phyloP scores from a whole-genome alignment of 2,888 invertebrate genomes.

The Apoderus coryli region DNA sequence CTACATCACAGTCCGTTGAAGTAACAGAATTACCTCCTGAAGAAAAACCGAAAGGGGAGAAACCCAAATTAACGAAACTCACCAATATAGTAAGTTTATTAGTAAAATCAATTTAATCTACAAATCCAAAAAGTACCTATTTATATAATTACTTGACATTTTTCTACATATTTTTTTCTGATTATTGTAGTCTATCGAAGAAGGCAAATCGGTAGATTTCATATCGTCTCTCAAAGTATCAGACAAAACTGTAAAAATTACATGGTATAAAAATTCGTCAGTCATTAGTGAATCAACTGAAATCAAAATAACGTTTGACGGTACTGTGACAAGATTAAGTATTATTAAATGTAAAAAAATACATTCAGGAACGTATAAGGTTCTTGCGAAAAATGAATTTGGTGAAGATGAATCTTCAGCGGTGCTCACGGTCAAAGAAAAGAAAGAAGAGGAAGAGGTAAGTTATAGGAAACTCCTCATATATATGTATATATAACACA shows the following conservation, averaged over 20 bases:
- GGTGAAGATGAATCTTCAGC: conserved; percentile 83
- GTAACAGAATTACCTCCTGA: conserved; percentile 68
- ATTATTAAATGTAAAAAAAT: conserved; percentile 61
- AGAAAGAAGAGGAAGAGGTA: conserved; percentile 33
- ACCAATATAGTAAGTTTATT: conserved; percentile 51
- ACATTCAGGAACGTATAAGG: conserved; percentile 67
- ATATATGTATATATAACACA: conserved; percentile 4
- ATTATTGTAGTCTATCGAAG: conserved; percentile 42
- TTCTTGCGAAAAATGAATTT: conserved; percentile 78
- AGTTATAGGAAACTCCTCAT: conserved; percentile 18
- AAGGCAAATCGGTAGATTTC: conserved; percentile 67
- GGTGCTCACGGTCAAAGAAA: conserved; percentile 58
- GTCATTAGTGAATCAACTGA: conserved; percentile 65
- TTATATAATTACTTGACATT: no score
- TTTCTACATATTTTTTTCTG: no score
- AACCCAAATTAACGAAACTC: conserved; percentile 66
- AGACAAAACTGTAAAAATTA: conserved; percentile 67
- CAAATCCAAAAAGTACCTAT: no score
- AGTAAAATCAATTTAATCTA: conserved; percentile 3
- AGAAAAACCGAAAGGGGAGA: conserved; percentile 60
- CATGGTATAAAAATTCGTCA: conserved; percentile 74
- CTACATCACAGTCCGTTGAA: conserved; percentile 75
- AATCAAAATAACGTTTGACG: conserved; percentile 68
- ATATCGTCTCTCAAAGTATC: conserved; percentile 55
- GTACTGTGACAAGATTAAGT: conserved; percentile 61